phyloP scores from a whole-genome alignment of 2,113 vertebrate genomes.

The Zosterops pallidus region DNA sequence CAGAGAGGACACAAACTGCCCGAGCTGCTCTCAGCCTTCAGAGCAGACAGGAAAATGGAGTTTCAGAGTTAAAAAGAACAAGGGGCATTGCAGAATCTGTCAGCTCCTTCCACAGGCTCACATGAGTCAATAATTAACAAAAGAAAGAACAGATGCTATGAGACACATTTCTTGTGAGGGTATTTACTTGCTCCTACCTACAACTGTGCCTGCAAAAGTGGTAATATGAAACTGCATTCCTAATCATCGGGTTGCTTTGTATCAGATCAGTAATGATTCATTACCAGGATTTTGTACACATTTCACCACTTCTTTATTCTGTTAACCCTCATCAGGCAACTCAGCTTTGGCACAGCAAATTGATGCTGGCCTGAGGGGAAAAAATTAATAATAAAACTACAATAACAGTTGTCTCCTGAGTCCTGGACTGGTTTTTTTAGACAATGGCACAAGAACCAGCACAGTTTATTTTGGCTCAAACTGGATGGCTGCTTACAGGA shows the following conservation, averaged over 20 bases:
- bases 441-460: background rate
- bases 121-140: background rate
- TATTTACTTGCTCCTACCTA: constrained; percentile 20
- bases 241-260: background rate
- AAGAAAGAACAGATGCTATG: background rate
- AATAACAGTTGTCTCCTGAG: background rate
- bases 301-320: background rate
- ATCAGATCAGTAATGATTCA: background rate
- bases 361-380: background rate
- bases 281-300: background rate
- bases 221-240: background rate
- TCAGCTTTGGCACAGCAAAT: background rate
- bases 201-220: background rate
- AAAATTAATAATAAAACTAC: background rate
- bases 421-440: background rate
- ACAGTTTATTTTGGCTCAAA: background rate
- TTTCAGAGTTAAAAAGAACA: background rate
- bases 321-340: background rate
- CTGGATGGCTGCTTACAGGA: background rate
- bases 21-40: background rate
- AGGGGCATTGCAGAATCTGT: background rate
- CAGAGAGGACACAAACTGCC: background rate
- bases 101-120: background rate
- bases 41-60: background rate
- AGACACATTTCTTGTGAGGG: background rate